A percentile compares a stretch with the other conserved stretches of the same genome.
These are phyloP conservation scores for Sipha maydis DNA, from an alignment of 2,888 invertebrate species.

Conservation along the genomic window DNA sequence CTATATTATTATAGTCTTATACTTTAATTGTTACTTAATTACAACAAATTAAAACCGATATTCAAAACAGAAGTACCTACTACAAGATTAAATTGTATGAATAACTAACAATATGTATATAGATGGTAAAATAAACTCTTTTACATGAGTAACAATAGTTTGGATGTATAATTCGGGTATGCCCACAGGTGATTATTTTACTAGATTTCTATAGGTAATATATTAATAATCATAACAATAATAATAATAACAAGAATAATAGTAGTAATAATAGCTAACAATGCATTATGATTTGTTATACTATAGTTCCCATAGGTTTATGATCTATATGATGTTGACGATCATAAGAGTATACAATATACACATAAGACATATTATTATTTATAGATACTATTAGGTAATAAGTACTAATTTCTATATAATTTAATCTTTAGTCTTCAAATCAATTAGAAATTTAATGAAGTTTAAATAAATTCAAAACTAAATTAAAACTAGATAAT, in stretches of 20 bases:
- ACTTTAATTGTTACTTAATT: neutral
- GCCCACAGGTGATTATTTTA: neutral
- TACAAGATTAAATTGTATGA: neutral
- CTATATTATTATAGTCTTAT: neutral
- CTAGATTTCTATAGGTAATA: neutral
- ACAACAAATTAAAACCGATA: neutral
- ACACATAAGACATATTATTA: neutral
- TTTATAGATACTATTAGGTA: too few relatives aligned
- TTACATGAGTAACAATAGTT: neutral
- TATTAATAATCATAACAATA: neutral
- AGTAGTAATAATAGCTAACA: neutral
- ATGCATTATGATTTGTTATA: neutral
- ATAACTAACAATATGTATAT: neutral
- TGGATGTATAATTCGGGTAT: neutral
- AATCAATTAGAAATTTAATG: too few relatives aligned
- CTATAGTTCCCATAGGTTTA: conserved; percentile 7
- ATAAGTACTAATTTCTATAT: too few relatives aligned
- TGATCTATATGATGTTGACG: neutral
- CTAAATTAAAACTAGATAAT: too few relatives aligned
- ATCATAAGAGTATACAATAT: neutral
- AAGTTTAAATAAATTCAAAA: too few relatives aligned
- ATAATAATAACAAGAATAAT: too few relatives aligned
- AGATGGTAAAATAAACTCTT: neutral
- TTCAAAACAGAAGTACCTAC: neutral
- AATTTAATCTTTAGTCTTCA: too few relatives aligned